These are phyloP conservation scores for Salticus scenicus DNA, from an alignment of 2,888 invertebrate genomes.

Conservation along the genomic window DNA sequence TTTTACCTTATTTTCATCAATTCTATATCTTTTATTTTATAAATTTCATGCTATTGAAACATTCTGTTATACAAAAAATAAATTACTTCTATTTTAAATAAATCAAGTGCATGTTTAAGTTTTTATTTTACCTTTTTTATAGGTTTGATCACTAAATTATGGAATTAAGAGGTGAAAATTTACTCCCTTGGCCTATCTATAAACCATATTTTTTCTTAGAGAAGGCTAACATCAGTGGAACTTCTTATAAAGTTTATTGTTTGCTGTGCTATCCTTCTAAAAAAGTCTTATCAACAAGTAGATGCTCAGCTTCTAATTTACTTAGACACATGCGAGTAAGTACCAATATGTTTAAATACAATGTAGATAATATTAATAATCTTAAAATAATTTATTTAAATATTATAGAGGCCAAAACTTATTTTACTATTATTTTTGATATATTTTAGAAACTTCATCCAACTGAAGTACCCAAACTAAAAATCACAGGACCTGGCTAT, in stretches of 20 bases:
- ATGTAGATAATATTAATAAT: too few relatives aligned
- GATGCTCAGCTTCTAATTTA: slow-evolving; percentile 7
- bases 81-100: too few relatives aligned
- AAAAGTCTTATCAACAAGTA: slow-evolving; percentile 5
- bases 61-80: too few relatives aligned
- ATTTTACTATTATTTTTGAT: neutral
- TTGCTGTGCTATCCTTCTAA: neutral
- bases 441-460: neutral
- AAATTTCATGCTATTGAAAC: too few relatives aligned
- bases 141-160: neutral
- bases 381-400: too few relatives aligned
- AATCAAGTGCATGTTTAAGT: too few relatives aligned
- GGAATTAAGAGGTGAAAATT: slow-evolving; percentile 3
- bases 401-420: too few relatives aligned
- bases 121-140: neutral
- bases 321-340: slow-evolving; percentile 13
- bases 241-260: neutral
- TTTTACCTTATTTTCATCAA: too few relatives aligned
- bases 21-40: too few relatives aligned
- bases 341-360: too few relatives aligned
- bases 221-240: neutral
- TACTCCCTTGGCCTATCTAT: slow-evolving; percentile 10
- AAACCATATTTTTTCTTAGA: slow-evolving; percentile 4
- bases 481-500: neutral
- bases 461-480: neutral